Evolutionary conservation across 2,113 vertebrate species (phyloP).

Genomic region (Shinisaurus crocodilurus): DNA sequence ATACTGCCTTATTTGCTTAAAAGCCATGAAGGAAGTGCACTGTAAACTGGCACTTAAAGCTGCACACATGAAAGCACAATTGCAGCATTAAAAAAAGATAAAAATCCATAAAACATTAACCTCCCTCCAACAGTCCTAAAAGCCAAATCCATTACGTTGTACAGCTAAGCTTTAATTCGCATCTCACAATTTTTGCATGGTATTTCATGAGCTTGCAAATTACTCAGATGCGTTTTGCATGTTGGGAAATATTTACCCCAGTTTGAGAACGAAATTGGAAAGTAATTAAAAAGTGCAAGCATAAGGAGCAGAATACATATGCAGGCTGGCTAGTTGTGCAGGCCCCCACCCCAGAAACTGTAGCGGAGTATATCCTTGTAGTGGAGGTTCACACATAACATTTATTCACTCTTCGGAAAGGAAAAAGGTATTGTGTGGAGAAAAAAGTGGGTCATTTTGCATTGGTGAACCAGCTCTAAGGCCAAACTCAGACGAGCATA

Average conservation of each 20-base stretch:
- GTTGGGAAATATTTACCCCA: not conserved
- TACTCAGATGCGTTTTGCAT: not conserved
- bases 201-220: not conserved
- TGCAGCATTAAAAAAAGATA: not conserved
- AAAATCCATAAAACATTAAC: not conserved
- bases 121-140: not conserved
- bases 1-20: no score
- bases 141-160: not conserved
- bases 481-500: not conserved
- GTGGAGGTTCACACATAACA: not conserved
- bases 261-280: not conserved
- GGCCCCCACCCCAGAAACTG: not conserved
- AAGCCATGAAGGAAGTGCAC: not conserved
- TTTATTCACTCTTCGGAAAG: not conserved
- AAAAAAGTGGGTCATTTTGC: not conserved
- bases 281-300: not conserved
- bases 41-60: not conserved
- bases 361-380: not conserved
- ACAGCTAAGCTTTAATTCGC: not conserved
- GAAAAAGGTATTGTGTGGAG: not conserved
- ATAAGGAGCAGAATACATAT: not conserved
- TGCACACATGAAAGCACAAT: not conserved
- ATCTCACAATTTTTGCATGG: not conserved
- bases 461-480: not conserved
- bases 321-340: not conserved